A percentile compares a stretch with the other conserved stretches of the same genome.
phyloP scores from a whole-genome alignment of 2,888 invertebrate species.

The Blastobasis lacticolella region DNA sequence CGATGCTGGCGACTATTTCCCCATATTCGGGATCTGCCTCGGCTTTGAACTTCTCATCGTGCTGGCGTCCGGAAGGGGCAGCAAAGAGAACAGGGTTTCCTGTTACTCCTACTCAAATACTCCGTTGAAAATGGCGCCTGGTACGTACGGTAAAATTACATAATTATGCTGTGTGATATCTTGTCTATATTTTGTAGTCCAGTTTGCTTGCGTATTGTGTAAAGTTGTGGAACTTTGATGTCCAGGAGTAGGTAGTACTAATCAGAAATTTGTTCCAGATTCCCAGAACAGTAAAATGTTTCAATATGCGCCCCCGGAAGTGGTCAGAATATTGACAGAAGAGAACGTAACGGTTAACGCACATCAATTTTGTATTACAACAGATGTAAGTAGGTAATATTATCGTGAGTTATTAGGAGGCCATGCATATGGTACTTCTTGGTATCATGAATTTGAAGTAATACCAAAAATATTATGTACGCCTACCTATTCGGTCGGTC shows the following conservation, averaged over 20 bases:
- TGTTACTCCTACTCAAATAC: constrained; percentile 78
- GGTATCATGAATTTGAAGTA: no score
- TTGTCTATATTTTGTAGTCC: no score
- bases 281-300: constrained; percentile 79
- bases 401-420: no score
- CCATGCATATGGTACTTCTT: no score
- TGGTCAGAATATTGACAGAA: constrained; percentile 72
- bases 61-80: constrained; percentile 64
- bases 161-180: no score
- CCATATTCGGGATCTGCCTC: constrained; percentile 91
- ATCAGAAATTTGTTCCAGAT: constrained; percentile 48
- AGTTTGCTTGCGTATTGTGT: no score
- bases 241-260: no score
- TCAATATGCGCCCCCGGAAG: constrained; percentile 68
- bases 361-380: constrained; percentile 78
- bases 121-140: constrained; percentile 62
- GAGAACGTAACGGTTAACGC: constrained; percentile 83
- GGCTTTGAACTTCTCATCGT: constrained; percentile 88
- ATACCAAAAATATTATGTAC: no score
- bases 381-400: no score
- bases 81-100: constrained; percentile 72
- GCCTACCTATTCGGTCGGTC: no score
- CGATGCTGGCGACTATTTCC: constrained; percentile 82
- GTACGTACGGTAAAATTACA: no score
- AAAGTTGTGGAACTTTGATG: no score